Evolutionary conservation across 1,140 invertebrate species (phyloP).

Genomic region (Protaetia brevitarsis): DNA sequence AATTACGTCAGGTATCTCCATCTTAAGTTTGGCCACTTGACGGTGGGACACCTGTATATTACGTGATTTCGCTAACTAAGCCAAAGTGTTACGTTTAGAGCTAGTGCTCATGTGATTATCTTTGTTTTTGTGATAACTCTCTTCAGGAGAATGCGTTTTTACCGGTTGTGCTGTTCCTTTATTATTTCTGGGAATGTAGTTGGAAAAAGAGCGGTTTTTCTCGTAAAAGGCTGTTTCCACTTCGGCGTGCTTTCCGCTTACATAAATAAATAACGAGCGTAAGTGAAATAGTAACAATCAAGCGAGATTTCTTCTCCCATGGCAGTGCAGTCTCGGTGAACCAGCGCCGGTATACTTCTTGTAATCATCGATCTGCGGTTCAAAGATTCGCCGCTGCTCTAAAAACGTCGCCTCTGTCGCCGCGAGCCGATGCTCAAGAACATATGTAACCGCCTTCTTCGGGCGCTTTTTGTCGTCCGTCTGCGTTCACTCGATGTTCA

Average conservation of each 20-base stretch:
- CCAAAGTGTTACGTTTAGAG: too few relatives aligned
- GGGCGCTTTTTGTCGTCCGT: slow-evolving; percentile 30
- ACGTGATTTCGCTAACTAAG: too few relatives aligned
- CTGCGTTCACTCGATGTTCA: slow-evolving; percentile 30
- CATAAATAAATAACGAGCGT: neutral
- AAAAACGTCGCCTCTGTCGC: slow-evolving; percentile 29
- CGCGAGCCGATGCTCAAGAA: slow-evolving; percentile 28
- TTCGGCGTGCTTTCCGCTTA: neutral
- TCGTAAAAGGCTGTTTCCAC: neutral
- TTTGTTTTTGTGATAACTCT: too few relatives aligned
- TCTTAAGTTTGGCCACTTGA: too few relatives aligned
- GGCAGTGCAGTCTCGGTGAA: slow-evolving; percentile 7
- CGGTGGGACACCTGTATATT: too few relatives aligned
- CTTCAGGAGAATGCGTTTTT: too few relatives aligned
- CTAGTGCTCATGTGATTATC: too few relatives aligned
- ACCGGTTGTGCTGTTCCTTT: too few relatives aligned
- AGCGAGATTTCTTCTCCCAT: neutral
- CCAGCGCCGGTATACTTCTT: slow-evolving; percentile 7
- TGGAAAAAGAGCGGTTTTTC: neutral
- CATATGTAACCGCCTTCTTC: slow-evolving; percentile 32
- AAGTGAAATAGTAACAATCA: slow-evolving; percentile 15
- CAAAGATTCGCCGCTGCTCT: slow-evolving; percentile 27
- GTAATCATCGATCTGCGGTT: slow-evolving; percentile 22
- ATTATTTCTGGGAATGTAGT: too few relatives aligned
- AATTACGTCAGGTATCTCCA: too few relatives aligned